Base-by-base conservation (phyloP, 37 sponge, comb jelly and placozoan genomes). In the Ianthella basta region DNA sequence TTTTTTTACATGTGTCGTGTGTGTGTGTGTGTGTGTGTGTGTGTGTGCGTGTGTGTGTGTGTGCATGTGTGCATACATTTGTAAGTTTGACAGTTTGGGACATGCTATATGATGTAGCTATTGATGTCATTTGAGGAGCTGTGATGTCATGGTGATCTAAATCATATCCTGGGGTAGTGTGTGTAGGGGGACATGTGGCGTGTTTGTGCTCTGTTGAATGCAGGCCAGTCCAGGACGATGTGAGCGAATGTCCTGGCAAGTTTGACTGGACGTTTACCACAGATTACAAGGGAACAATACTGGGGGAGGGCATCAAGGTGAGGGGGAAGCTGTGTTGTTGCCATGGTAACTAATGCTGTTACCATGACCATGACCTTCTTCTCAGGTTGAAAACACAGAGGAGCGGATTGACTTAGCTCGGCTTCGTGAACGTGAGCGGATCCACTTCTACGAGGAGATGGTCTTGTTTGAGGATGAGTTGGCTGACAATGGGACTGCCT, bases 251-350 rank as follows among this genome's bases (percentile, higher is more conserved):
- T 25, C 44, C 37, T 19, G 25, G 53, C 24, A 53, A 94, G 50
- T 98, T 94, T 91, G 98, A 98, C 83, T 98, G 98, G 98, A 98
- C 98, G 37, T 98, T 73, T 86, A 94, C 94, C 12, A 94, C 95
- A 14, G 73, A 67, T 18, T 96, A 98, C 87, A 86, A 59, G 6
- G 98, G 98, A 27, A 90, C 85, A 8, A 39, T 85, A 0, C 3
- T 72, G n/a, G 37, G 55, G 16, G 80, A 79, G 27, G 55, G 55
- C 16, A 39, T 79, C 56, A 79, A 79, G 59, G 80, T 79, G 29
- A 36, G 50, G 8, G 3, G 50, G 50, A 8, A 44, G 50, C 8
- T 44, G 50, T 44, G 50, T 44, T 44, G 50, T 44, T 44, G 50
- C 3, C 8, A 44, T 44, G 50, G 8, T 8, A 44, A 44, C 50